phyloP scores from a whole-genome alignment of 2,888 invertebrate species.

The Athalia circularis region DNA sequence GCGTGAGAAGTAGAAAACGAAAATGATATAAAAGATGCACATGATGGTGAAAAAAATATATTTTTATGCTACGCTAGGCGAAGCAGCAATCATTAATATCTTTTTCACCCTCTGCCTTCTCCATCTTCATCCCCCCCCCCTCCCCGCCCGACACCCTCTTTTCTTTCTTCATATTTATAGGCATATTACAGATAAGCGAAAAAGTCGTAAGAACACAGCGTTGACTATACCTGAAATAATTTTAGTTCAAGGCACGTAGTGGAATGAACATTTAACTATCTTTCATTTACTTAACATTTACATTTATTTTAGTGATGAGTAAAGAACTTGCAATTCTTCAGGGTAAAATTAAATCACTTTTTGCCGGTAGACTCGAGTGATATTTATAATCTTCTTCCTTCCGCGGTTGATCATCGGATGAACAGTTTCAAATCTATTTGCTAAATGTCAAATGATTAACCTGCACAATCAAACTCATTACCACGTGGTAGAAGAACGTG shows the following conservation, averaged over 20 bases:
- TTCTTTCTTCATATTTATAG: not conserved
- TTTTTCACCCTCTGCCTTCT: slow-evolving; percentile 35
- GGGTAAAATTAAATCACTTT: too few relatives aligned
- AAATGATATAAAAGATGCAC: slow-evolving; percentile 52
- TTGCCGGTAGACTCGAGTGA: too few relatives aligned
- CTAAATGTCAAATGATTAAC: too few relatives aligned
- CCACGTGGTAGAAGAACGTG: too few relatives aligned
- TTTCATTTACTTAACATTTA: too few relatives aligned
- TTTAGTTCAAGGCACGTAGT: slow-evolving; percentile 22
- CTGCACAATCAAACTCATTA: too few relatives aligned
- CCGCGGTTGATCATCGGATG: not conserved
- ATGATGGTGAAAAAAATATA: slow-evolving; percentile 38
- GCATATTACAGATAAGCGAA: not conserved
- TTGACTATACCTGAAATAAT: slow-evolving; percentile 9
- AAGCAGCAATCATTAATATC: slow-evolving; percentile 42
- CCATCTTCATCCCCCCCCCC: slow-evolving; percentile 43
- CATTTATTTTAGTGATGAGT: too few relatives aligned
- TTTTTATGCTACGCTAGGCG: slow-evolving; percentile 28
- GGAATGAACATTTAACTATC: slow-evolving; percentile 5
- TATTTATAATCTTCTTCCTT: too few relatives aligned
- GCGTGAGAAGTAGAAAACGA: not conserved
- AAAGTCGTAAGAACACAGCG: slow-evolving; percentile 22
- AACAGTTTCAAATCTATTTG: not conserved
- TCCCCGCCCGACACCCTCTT: slow-evolving; percentile 46
- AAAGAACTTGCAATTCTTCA: too few relatives aligned